phyloP scores from a whole-genome alignment of 1,140 invertebrate genomes.

The Drosophila kurseongensis region DNA sequence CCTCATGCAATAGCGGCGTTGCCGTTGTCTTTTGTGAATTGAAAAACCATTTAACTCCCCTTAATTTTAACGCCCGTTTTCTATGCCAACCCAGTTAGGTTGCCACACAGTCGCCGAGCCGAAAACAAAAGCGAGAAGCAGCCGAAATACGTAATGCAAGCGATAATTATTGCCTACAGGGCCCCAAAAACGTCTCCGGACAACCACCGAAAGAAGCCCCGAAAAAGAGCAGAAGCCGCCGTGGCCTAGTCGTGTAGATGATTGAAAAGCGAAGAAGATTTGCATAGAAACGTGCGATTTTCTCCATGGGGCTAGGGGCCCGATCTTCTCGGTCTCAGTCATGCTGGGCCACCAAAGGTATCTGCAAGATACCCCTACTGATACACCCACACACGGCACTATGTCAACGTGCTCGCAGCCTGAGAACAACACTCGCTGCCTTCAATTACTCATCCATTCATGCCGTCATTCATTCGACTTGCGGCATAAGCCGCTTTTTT shows the following conservation, averaged over 20 bases:
- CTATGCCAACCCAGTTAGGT: conserved; percentile 66
- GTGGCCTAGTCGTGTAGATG: conserved; percentile 60
- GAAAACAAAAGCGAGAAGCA: conserved; percentile 78
- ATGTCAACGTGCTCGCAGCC: conserved; percentile 74
- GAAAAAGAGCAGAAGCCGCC: conserved; percentile 59
- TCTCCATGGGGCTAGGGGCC: conserved; percentile 54
- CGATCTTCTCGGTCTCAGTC: conserved; percentile 44
- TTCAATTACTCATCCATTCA: conserved; percentile 73
- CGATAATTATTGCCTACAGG: conserved; percentile 80
- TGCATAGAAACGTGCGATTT: conserved; percentile 83
- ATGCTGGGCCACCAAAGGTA: conserved; percentile 42
- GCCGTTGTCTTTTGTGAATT: conserved; percentile 63
- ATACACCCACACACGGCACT: conserved; percentile 58
- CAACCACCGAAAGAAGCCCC: conserved; percentile 27
- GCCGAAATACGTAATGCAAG: conserved; percentile 78
- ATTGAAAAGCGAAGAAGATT: conserved; percentile 78
- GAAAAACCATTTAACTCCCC: conserved; percentile 79
- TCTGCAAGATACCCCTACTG: conserved; percentile 60
- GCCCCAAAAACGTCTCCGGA: conserved; percentile 48
- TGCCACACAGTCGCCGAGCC: conserved; percentile 61
- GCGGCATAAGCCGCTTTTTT: conserved; percentile 12
- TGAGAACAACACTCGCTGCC: conserved; percentile 64
- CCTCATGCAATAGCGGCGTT: conserved; percentile 20
- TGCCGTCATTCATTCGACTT: conserved; percentile 58
- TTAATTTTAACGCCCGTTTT: conserved; percentile 82